Base-by-base conservation (phyloP, 2,888 invertebrate genomes). In the Rhaphigaster nebulosa region DNA sequence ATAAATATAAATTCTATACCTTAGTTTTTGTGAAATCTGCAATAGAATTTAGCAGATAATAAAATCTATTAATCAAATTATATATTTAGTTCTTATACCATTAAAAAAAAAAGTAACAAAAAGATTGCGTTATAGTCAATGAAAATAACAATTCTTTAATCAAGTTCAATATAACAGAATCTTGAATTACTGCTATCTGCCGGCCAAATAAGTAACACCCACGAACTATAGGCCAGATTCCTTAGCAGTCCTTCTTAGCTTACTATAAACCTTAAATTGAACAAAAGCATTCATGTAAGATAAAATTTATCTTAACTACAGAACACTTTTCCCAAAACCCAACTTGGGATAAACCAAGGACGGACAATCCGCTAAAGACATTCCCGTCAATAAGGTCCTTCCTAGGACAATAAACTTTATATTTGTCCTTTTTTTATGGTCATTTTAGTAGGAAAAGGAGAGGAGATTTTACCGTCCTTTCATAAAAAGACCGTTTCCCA, bases 351-450 rank as follows among this genome's bases (percentile, higher is more conserved):
- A 38, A 76, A 76, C 34, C 70, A 76, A 76, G 38, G 38, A 38
- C 70, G 70, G 8, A 76, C 70, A 76, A 76, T 76, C 38, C 34
- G 34, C 23, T 76, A 12, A 76, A 76, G 29, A 76, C 20, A 76
- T 38, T 38, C 70, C 15, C 60, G 1, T 29, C 60, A 65, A 18
- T n/a, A 65, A 76, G 34, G 70, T 38, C 70, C 34, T 76, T 38
- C 38, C 38, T 20, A 18, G 70, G 70, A 29, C 70, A 76, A 38
- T 76, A 76, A 76, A 76, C 70, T 76, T 76, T 76, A 76, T 76
- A 38, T 70, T 76, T 38, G 20, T 18, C 38, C 20, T 38, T 34
- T 76, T 76, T 76, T 76, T 76, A 76, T 76, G 34, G 23, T 76
- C 70, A 38, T 20, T 10, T 10, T 65, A 1, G 65, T 8, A 20